Evolutionary conservation across 2,797 vertebrate genomes (phyloP), one percentile per base, ranked within the genome.

Genomic region (Smutsia temminckii): DNA sequence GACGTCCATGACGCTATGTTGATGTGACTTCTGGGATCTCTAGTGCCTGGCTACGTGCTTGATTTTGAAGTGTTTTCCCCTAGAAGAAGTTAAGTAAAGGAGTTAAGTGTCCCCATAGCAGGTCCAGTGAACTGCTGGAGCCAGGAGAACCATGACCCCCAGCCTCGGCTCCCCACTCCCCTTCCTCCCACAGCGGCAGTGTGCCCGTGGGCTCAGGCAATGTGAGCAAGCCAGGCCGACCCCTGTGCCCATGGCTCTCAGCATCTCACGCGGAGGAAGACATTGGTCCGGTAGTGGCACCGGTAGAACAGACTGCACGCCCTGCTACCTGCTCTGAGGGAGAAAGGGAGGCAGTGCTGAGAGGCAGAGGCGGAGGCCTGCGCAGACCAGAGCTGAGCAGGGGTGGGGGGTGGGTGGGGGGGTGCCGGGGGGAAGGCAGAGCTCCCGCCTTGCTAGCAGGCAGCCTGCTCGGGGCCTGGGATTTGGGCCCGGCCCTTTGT

Each of bases 101-200:
- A 64, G n/a, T 13, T 17, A 20, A 29, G 16, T 13, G 11, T n/a
- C 1, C 34, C 55, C 9, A 0, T 0, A 2, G 49, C 1, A n/a
- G n/a, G 40, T 2, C 66, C 40, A 40, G 27, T 53, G n/a, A 51
- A 11, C 3, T 8, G 4, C 8, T 8, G 46, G 72, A 12, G 72
- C 42, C 72, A 53, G 49, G 51, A n/a, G 42, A 75, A 23, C 32
- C 1, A 1, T 16, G 32, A 13, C n/a, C 7, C 11, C 9, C 69
- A 46, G 64, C 40, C 46, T 3, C 11, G 16, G 32, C 1, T 1
- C 3, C 13, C 57, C 8, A 6, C 18, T 9, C 2, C 16, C 46
- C 21, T 23, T 9, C 7, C 2, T 11, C 55, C 42, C 16, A 4
- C 2, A 18, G 63, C 16, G 69, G 23, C 61, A 1, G 2, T 14